Evolutionary conservation across 2,888 invertebrate species (phyloP).

Genomic region (Drosophila paranaensis): DNA sequence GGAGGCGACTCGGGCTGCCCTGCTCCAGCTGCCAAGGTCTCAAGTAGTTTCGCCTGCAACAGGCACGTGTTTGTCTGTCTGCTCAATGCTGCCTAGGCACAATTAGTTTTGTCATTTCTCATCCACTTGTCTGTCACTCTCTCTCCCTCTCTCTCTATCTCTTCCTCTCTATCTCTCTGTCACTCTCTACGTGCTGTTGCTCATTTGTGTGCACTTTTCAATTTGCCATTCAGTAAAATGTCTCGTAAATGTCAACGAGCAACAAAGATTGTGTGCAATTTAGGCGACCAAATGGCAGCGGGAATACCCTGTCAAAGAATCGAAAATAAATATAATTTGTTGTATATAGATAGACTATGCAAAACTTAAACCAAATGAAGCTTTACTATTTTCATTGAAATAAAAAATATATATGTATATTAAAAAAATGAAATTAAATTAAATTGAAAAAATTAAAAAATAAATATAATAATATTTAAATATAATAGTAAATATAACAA

Average conservation of each 20-base stretch:
- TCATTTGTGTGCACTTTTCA: constrained; percentile 58
- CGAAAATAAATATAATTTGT: too few species aligned
- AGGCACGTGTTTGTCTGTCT: constrained; percentile 44
- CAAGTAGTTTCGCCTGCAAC: constrained; percentile 55
- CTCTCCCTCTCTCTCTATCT: neutral
- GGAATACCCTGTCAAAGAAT: constrained; percentile 29
- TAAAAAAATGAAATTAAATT: too few species aligned
- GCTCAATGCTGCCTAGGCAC: constrained; percentile 40
- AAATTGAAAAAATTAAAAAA: too few species aligned
- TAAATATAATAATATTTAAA: too few species aligned
- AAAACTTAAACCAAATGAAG: too few species aligned
- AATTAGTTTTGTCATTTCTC: constrained; percentile 67
- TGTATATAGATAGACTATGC: neutral
- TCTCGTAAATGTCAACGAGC: constrained; percentile 63
- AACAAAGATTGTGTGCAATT: constrained; percentile 28
- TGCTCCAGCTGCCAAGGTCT: constrained; percentile 41
- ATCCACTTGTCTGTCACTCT: constrained; percentile 44
- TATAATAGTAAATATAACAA: too few species aligned
- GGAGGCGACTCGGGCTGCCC: neutral
- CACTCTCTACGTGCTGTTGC: constrained; percentile 44
- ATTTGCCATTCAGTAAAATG: constrained; percentile 58
- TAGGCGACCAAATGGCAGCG: too few species aligned
- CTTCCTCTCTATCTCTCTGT: neutral
- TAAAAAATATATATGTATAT: too few species aligned
- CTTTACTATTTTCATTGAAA: too few species aligned